phyloP scores from a whole-genome alignment of 2,113 vertebrate species.

The Sclerurus mexicanus region DNA sequence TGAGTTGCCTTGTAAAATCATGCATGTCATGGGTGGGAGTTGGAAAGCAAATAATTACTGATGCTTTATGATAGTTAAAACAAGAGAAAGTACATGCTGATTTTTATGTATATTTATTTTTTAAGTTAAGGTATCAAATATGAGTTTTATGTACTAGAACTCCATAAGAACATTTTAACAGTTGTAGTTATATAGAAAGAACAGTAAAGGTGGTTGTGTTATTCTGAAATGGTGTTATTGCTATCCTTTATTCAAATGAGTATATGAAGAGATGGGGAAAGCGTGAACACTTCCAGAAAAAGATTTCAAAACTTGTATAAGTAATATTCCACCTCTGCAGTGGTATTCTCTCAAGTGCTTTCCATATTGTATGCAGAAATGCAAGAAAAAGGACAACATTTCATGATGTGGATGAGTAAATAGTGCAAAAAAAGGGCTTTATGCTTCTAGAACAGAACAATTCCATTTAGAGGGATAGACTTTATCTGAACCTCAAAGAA shows the following conservation, averaged over 20 bases:
- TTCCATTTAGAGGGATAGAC: not conserved
- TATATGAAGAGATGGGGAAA: not conserved
- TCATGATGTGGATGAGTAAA: not conserved
- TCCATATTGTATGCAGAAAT: not conserved
- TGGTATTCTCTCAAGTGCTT: not conserved
- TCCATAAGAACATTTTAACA: not conserved
- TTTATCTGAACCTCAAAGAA: not conserved
- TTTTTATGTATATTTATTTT: not conserved
- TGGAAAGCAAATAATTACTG: not conserved
- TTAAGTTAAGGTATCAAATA: not conserved
- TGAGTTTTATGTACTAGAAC: not conserved
- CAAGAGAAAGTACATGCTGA: not conserved
- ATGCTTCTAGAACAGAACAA: not conserved
- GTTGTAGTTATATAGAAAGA: not conserved
- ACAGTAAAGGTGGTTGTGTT: not conserved
- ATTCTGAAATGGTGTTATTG: not conserved
- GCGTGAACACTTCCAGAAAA: not conserved
- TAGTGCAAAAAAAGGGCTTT: not conserved
- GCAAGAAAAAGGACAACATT: not conserved
- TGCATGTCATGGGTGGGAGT: not conserved
- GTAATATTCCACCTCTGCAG: not conserved
- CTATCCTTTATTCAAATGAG: slow-evolving; percentile 10
- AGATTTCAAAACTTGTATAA: not conserved
- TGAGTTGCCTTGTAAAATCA: not conserved
- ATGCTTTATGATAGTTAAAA: not conserved